Base-by-base conservation (phyloP, 2,888 invertebrate species). In the Rhamphomyia laevipes region DNA sequence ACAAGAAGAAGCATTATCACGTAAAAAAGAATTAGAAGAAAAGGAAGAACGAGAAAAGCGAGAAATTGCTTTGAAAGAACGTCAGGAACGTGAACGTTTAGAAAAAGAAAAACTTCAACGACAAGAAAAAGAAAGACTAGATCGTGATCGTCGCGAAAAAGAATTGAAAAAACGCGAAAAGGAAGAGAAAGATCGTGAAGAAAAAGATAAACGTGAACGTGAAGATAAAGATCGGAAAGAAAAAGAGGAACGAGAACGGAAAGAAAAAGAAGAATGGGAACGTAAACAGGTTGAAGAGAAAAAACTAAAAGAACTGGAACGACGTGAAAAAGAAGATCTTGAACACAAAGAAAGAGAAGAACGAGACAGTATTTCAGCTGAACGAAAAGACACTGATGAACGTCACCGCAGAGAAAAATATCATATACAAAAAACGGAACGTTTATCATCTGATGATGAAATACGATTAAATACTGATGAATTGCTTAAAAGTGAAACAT, bases 11-110 rank as follows among this genome's bases (percentile, higher is more conserved):
- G 65, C 60, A 49, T 65, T 56, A 42, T 57, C 55, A 16, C 56
- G 55, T 56, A 62, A 61, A 58, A 56, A 70, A 56, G 68, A 66
- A 53, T 69, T 68, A 54, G 69, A 67, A 43, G 61, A 64, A 21
- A 58, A 59, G 6, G 62, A 64, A 45, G 55, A 55, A 43, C 53
- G 56, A 23, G 61, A 60, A 53, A 56, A 57, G 15, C 59, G 58
- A 41, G 65, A 66, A 51, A 57, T 62, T 27, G 54, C 60, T 23
- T 58, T 62, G 51, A 58, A 61, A 53, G 58, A 60, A 41, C 50
- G 56, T 11, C 51, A 55, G 48, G 58, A 59, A 47, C 55, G 55
- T 17, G 59, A 60, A 45, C 55, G 58, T 23, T 57, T 60, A 18
- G 58, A 58, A 44, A 56, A 55, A 16, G 58, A 58, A 27, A 47